Evolutionary conservation across 2,888 invertebrate genomes (phyloP), one percentile per base, ranked within the genome.

Genomic region (Suillia variegata): DNA sequence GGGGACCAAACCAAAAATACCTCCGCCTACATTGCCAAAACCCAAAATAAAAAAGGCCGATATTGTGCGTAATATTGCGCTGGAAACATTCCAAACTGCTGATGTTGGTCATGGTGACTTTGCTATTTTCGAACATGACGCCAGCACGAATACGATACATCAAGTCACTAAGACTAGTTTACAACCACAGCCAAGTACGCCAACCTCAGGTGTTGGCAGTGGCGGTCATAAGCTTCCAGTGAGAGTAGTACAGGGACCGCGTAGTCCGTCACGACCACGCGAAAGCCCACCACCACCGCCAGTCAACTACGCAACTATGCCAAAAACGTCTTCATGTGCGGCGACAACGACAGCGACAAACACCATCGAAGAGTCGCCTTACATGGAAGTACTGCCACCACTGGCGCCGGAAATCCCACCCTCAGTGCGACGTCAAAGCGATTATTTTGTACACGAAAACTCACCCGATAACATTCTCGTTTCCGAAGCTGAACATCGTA

Each of bases 271-370:
- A 15, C 71, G 82, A 4, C 82, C 82, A 2, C 74, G 73, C 21
- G 81, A 80, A 12, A 76, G 80, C 61, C 82, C 82, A 2, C 82
- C 82, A 12, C 82, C 82, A n/a, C 82, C 82, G 33, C 82, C 82
- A 13, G 68, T 81, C 2, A 81, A 80, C 61, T 77, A 66, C 56
- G 66, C 75, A 31, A 81, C 82, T 2, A 48, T 82, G 62, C 82
- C 82, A 17, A 78, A 70, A 49, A 58, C 62, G 22, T 66, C 71
- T 2, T 21, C 70, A 15, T 45, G 62, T 47, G 15, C 61, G 47
- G 61, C 65, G 49, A 21, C 49, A 8, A 1, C 21, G 8, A n/a
- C n/a, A n/a, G 48, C 54, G 8, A 42, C 65, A 2, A 24, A 59
- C 1, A 26, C 62, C 51, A 24, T 57, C 1, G 66, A 71, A 50